Evolutionary conservation across 1,140 invertebrate species (phyloP).

Genomic region (Pararge aegeria): DNA sequence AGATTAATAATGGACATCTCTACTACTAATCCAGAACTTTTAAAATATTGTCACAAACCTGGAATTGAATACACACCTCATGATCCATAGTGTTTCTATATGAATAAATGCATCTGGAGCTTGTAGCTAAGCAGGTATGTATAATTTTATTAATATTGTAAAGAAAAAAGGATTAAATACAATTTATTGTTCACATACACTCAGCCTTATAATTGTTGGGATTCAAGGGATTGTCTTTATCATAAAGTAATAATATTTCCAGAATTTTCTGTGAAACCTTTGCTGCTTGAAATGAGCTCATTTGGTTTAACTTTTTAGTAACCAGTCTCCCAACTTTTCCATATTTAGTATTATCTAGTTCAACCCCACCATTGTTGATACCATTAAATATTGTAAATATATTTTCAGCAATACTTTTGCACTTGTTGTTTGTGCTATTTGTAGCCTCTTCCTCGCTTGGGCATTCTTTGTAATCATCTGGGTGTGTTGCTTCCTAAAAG

Average conservation of each 20-base stretch:
- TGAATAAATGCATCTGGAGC: too few relatives aligned
- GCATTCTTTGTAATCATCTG: conserved; percentile 25
- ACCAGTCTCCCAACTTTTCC: conserved; percentile 47
- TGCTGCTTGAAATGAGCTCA: conserved; percentile 59
- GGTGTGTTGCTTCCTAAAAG: conserved; percentile 29
- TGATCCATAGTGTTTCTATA: too few relatives aligned
- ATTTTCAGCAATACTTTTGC: conserved; percentile 47
- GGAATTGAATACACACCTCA: too few relatives aligned
- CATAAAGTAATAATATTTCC: conserved; percentile 57
- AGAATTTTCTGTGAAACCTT: conserved; percentile 51
- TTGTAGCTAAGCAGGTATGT: too few relatives aligned
- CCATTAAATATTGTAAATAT: conserved; percentile 51
- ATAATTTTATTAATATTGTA: too few relatives aligned
- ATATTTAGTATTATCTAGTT: conserved; percentile 50
- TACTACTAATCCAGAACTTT: too few relatives aligned
- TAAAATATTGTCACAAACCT: too few relatives aligned
- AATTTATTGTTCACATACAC: conserved; percentile 15
- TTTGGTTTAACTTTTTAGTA: conserved; percentile 48
- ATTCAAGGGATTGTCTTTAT: conserved; percentile 58
- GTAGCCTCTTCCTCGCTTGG: conserved; percentile 30
- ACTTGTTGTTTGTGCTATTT: conserved; percentile 29
- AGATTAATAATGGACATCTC: too few relatives aligned
- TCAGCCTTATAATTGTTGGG: conserved; percentile 58
- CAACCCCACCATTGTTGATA: conserved; percentile 59
- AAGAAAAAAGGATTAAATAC: not conserved